Evolutionary conservation across 2,888 invertebrate genomes (phyloP).

Genomic region (Uropetala carovei): DNA sequence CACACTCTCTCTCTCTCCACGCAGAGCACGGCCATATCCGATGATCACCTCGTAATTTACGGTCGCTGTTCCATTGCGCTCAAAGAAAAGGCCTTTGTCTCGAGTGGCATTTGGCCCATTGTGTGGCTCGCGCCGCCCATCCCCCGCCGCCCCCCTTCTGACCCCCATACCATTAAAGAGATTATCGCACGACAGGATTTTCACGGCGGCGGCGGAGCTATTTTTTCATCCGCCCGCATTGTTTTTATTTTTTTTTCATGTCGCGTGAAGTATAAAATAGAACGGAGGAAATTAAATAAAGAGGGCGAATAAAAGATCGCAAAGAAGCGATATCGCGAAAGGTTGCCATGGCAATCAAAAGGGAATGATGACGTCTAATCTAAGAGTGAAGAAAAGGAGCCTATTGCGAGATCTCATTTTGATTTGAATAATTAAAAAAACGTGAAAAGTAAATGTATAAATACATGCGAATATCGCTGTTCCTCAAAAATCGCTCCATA

Average conservation of each 20-base stretch:
- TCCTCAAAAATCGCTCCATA: neutral
- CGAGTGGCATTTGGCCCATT: conserved; percentile 71
- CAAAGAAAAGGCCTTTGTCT: conserved; percentile 70
- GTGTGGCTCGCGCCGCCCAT: conserved; percentile 60
- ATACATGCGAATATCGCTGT: neutral
- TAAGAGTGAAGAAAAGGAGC: neutral
- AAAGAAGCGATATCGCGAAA: neutral
- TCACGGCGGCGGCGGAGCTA: conserved; percentile 37
- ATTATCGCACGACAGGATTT: conserved; percentile 70
- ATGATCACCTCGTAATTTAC: conserved; percentile 67
- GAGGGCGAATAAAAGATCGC: neutral
- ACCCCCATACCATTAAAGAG: conserved; percentile 71
- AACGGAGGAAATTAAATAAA: neutral
- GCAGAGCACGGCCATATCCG: conserved; percentile 42
- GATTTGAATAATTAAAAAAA: neutral
- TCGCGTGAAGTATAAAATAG: neutral
- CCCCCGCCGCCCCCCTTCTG: conserved; percentile 8
- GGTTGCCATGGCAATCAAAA: neutral
- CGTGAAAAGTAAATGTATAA: neutral
- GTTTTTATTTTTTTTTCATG: neutral
- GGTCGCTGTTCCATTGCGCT: conserved; percentile 66
- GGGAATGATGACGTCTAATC: neutral
- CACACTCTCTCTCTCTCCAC: neutral
- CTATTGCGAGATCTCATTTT: neutral
- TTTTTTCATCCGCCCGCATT: conserved; percentile 67